phyloP scores from a whole-genome alignment of 1,140 invertebrate species.

The Temnothorax curvispinosus region DNA sequence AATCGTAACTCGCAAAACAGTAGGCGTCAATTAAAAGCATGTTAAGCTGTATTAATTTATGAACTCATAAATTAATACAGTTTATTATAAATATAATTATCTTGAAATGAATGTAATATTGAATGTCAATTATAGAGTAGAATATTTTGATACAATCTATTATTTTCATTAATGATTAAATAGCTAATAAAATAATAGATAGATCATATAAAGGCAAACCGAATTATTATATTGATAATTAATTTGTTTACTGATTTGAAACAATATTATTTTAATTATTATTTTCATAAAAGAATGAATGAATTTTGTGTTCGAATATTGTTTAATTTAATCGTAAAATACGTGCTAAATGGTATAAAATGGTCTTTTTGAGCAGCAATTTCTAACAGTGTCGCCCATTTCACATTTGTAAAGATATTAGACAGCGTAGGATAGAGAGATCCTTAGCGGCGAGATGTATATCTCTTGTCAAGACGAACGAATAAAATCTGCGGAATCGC shows the following conservation, averaged over 20 bases:
- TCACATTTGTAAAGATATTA: constrained; percentile 47
- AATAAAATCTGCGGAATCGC: constrained; percentile 69
- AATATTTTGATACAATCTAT: constrained; percentile 14
- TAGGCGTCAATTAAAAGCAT: not conserved
- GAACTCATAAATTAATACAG: not conserved
- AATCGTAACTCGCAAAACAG: not conserved
- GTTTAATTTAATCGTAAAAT: not conserved
- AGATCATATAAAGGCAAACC: not conserved
- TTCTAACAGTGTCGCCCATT: constrained; percentile 23
- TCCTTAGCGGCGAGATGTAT: constrained; percentile 18
- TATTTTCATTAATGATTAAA: constrained; percentile 12
- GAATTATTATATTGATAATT: constrained; percentile 15
- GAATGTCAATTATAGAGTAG: not conserved
- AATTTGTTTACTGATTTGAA: constrained; percentile 4
- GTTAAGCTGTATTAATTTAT: no score
- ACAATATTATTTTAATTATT: not conserved
- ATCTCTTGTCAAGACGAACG: constrained; percentile 57
- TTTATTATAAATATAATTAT: not conserved
- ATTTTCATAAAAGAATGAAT: not conserved
- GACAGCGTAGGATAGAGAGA: constrained; percentile 51
- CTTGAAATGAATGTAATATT: constrained; percentile 14
- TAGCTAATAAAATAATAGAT: constrained; percentile 19
- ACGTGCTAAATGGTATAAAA: not conserved
- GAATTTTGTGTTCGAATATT: not conserved
- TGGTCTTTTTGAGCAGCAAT: constrained; percentile 9